Evolutionary conservation across 2,888 invertebrate genomes (phyloP).

Genomic region (Drosophila peninsularis): DNA sequence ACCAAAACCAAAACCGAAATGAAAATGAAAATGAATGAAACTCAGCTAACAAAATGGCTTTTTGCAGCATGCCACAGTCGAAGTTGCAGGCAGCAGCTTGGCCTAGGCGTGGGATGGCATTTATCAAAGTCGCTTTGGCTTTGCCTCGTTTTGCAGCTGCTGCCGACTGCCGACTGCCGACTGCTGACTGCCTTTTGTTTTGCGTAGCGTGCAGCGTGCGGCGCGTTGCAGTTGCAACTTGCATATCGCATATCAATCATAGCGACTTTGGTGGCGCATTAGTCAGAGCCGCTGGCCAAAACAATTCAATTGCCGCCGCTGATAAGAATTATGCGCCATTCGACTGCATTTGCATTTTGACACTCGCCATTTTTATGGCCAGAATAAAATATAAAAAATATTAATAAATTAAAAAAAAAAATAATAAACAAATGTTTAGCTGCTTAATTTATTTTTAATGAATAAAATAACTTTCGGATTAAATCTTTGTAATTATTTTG

Average conservation of each 20-base stretch:
- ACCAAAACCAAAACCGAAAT: conserved; percentile 57
- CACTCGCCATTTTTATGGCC: conserved; percentile 52
- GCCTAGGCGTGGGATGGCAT: conserved; percentile 82
- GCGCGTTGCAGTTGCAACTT: conserved; percentile 19
- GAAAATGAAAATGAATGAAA: conserved; percentile 71
- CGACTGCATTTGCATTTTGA: conserved; percentile 75
- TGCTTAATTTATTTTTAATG: conserved; percentile 1
- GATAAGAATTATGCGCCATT: conserved; percentile 71
- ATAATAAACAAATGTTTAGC: background rate
- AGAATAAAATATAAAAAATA: background rate
- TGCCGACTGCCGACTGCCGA: conserved; percentile 7
- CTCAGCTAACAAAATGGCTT: conserved; percentile 38
- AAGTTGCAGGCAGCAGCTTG: conserved; percentile 6
- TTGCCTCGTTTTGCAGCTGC: conserved; percentile 34
- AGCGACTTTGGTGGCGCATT: conserved; percentile 77
- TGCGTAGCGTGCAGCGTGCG: conserved; percentile 18
- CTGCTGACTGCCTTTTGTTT: conserved; percentile 10
- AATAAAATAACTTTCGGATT: conserved; percentile 3
- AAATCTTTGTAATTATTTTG: background rate
- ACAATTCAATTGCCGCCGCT: conserved; percentile 59
- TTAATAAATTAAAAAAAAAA: background rate
- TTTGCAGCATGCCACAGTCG: conserved; percentile 17
- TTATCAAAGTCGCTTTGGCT: conserved; percentile 78
- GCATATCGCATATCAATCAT: conserved; percentile 65
- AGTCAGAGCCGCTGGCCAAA: conserved; percentile 70